Base-by-base conservation (phyloP, 2,113 vertebrate genomes). In the Saguinus imperator region DNA sequence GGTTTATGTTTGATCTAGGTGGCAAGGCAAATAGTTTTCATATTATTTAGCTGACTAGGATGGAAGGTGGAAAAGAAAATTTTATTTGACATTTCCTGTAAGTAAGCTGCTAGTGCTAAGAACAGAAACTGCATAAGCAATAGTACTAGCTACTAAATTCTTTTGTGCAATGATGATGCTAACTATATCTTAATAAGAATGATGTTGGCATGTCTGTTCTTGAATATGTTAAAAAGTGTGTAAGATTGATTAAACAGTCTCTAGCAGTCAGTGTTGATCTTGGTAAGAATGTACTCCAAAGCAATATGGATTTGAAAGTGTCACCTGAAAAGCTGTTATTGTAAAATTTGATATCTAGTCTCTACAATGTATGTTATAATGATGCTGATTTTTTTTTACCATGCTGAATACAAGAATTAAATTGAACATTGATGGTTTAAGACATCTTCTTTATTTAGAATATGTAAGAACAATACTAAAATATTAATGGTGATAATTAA, bases 1-100 rank as follows among this genome's bases (percentile, higher is more conserved):
- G 92, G 68, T 94, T 96, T 35, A 58, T 94, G 50, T 94, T 98
- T 96, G 82, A 91, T 94, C n/a, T 94, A 52, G 94, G 95, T 92
- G 66, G 77, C 68, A 87, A 95, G 87, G 83, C 32, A 96, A 95
- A 95, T 87, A 88, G 66, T 89, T 96, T 90, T 97, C 79, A 75
- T 91, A 82, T 92, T 93, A 87, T 92, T 97, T 97, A 89, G 61
- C 82, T 97, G 81, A 97, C 84, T 92, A 86, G 77, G 37, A 81
- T 90, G 48, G 43, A 90, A 96, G 58, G 37, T 79, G 82, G 68
- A 83, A 95, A 92, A 93, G 58, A 61, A 95, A 97, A 97, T 95
- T 91, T 25, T 93, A 37, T 52, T 90, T 27, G 43, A 90, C 27
- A 88, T 43, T 58, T 12, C 27, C 76, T 79, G 58, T 91, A 29